Conservation (phyloP, 1,140 invertebrate species). For the Pristionchus pacificus region DNA sequence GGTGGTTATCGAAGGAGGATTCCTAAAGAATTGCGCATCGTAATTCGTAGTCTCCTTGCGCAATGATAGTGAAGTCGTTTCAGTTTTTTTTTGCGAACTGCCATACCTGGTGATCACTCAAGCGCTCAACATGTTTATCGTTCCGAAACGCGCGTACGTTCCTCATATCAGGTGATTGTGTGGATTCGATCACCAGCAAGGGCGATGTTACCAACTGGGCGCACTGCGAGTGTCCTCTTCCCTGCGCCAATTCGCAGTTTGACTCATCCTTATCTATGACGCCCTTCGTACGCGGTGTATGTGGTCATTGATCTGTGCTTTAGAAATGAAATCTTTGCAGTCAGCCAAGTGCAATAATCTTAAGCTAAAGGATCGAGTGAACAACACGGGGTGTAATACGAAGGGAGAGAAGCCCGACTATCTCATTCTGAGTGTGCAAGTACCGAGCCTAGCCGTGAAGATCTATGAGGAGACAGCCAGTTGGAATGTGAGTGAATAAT, state of each 20-base stretch:
- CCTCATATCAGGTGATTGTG: conserved; percentile 23
- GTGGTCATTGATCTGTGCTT: not conserved
- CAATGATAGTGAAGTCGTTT: too few relatives aligned
- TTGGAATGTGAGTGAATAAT: not conserved
- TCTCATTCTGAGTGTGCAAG: conserved; percentile 3
- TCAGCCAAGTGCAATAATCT: too few relatives aligned
- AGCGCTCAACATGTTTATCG: too few relatives aligned
- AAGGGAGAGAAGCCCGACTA: not conserved
- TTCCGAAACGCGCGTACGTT: not conserved
- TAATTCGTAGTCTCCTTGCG: too few relatives aligned
- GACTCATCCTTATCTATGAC: not conserved
- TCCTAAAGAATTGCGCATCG: too few relatives aligned
- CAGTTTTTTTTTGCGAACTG: too few relatives aligned
- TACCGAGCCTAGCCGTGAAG: conserved; percentile 1
- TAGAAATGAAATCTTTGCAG: not conserved
- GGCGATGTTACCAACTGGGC: conserved; percentile 30
- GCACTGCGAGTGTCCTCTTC: conserved; percentile 24
- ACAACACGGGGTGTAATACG: not conserved
- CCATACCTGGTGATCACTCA: too few relatives aligned
- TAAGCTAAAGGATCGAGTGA: not conserved
- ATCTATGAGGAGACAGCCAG: not conserved
- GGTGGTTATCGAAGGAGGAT: too few relatives aligned
- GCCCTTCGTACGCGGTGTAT: not conserved
- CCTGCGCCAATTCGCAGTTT: conserved; percentile 8
- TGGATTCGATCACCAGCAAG: conserved; percentile 6